Percentiles rank a stretch among this genome's conserved stretches.
Conservation (phyloP, 2,888 invertebrate species). For the Molanna angustata region DNA sequence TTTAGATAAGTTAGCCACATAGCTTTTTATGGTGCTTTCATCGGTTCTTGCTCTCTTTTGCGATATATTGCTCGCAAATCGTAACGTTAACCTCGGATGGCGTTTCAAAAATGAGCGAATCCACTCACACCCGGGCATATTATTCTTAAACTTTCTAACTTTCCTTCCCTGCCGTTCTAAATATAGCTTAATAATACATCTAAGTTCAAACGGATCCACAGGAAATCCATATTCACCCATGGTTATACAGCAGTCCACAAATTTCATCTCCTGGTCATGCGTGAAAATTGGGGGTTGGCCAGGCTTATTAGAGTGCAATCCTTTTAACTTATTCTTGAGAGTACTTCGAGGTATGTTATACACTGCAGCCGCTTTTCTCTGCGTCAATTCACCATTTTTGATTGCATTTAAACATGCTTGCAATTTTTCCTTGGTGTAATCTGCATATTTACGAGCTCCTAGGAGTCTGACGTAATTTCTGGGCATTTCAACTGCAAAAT, state of each 20-base stretch:
- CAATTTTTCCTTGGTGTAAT: background rate
- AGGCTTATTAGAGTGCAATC: background rate
- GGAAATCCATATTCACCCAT: background rate
- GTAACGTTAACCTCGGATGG: background rate
- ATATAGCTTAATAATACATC: background rate
- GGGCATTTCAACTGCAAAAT: too few species aligned
- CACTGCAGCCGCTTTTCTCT: background rate
- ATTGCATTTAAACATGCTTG: background rate
- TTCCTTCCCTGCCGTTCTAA: background rate
- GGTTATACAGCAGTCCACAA: background rate
- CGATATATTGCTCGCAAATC: background rate
- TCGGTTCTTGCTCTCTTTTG: conserved; percentile 1
- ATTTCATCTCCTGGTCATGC: background rate
- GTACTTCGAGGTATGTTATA: background rate
- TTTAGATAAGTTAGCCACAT: background rate
- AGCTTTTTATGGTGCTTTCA: conserved; percentile 1
- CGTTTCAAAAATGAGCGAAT: background rate
- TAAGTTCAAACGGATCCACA: background rate
- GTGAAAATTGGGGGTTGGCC: background rate
- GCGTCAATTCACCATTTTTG: background rate
- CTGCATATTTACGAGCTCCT: background rate
- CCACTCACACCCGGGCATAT: conserved; percentile 2
- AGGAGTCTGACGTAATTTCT: background rate
- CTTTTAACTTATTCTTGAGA: background rate
- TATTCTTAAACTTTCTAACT: conserved; percentile 3